A percentile compares a stretch with the other conserved stretches of the same genome.
Evolutionary conservation across 2,113 vertebrate genomes (phyloP).

Genomic region (Myanophis thanlyinensis): DNA sequence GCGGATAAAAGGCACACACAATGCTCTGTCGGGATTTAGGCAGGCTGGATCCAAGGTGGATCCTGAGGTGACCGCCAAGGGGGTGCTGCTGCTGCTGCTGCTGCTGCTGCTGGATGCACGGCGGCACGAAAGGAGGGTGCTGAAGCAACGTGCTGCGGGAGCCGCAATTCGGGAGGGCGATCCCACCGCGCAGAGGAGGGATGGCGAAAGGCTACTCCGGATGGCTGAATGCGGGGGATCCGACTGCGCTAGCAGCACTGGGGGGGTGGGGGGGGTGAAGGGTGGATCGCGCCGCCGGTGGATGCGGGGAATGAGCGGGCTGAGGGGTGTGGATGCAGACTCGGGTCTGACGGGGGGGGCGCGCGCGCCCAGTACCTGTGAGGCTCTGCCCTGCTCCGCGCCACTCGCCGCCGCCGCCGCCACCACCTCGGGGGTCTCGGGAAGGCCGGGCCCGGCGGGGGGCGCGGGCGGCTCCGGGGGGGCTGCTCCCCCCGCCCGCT

Average conservation of each 20-base stretch:
- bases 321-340: slow-evolving; percentile 16
- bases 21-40: background rate
- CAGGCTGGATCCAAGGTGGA: slow-evolving; percentile 2
- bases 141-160: slow-evolving; percentile 16
- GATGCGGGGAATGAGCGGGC: background rate
- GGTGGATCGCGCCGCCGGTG: slow-evolving; percentile 9
- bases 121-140: background rate
- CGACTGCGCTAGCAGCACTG: background rate
- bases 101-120: background rate
- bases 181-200: background rate
- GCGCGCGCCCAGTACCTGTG: slow-evolving; percentile 67
- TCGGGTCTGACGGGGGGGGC: background rate
- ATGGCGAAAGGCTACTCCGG: background rate
- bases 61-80: slow-evolving; percentile 17
- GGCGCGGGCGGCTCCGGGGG: slow-evolving; percentile 27
- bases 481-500: slow-evolving; percentile 44
- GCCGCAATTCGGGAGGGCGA: slow-evolving; percentile 2
- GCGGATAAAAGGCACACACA: background rate
- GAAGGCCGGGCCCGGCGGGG: slow-evolving; percentile 49
- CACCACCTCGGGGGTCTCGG: slow-evolving; percentile 57
- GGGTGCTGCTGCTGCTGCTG: too few species aligned
- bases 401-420: slow-evolving; percentile 70
- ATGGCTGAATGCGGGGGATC: background rate
- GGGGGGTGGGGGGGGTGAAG: slow-evolving; percentile 10
- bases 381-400: slow-evolving; percentile 70